Evolutionary conservation across 2,113 vertebrate genomes (phyloP).

Genomic region (Dermatemys mawii): DNA sequence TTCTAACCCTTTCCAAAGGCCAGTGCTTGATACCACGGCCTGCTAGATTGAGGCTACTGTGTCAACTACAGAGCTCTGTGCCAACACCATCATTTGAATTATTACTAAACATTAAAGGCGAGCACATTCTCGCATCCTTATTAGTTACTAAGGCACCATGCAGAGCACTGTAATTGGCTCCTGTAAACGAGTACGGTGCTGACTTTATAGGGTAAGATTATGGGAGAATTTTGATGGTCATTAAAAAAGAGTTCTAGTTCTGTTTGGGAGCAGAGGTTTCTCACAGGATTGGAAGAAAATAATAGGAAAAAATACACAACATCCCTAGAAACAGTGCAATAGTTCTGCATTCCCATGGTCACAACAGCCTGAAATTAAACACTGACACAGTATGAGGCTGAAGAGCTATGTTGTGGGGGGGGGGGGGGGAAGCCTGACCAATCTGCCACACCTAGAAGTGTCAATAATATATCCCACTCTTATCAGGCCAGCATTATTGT

Average conservation of each 20-base stretch:
- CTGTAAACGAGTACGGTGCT: background rate
- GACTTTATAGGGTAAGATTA: constrained; percentile 5
- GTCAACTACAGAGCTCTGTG: background rate
- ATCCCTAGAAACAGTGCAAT: background rate
- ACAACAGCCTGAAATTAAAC: background rate
- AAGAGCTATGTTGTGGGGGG: too few relatives aligned
- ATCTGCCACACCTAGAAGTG: background rate
- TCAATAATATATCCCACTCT: background rate
- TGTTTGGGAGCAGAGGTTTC: background rate
- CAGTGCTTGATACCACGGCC: fast-evolving
- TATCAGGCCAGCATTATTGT: background rate
- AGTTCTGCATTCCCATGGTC: background rate
- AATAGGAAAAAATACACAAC: background rate
- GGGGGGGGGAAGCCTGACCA: too few relatives aligned
- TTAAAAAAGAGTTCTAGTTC: background rate
- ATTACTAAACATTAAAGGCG: constrained; percentile 32
- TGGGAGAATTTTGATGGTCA: background rate
- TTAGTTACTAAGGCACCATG: constrained; percentile 59
- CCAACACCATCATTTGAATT: constrained; percentile 31
- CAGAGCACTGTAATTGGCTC: constrained; percentile 62
- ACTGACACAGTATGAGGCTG: background rate
- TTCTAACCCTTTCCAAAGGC: background rate
- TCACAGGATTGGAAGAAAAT: background rate
- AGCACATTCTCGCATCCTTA: background rate
- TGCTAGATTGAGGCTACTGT: fast-evolving